A percentile compares a stretch with the other conserved stretches of the same genome.
phyloP scores from a whole-genome alignment of 2,888 invertebrate genomes.

The Drosophila kokeensis region DNA sequence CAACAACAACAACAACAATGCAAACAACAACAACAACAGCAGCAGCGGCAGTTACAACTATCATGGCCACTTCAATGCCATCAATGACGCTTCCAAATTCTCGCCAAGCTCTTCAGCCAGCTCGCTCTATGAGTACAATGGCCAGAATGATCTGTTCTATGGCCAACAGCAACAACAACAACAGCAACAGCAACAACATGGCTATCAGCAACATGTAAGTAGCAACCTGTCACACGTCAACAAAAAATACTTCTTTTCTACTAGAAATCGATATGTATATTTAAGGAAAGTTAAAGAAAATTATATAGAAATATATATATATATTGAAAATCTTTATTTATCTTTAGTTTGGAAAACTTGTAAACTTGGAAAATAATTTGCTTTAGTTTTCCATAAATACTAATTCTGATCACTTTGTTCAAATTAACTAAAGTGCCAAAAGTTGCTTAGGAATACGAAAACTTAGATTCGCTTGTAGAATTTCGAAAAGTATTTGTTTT shows the following conservation, averaged over 20 bases:
- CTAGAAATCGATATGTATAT: not conserved
- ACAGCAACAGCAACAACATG: constrained; percentile 65
- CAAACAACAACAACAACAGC: constrained; percentile 45
- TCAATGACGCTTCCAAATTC: constrained; percentile 70
- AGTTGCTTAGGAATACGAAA: too few relatives aligned
- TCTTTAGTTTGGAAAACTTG: too few relatives aligned
- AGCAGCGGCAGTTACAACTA: constrained; percentile 76
- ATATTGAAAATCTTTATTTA: not conserved
- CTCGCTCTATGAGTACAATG: constrained; percentile 84
- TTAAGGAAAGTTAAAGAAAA: not conserved
- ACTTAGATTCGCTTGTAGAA: not conserved
- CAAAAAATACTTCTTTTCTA: not conserved
- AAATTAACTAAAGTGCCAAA: too few relatives aligned
- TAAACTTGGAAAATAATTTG: too few relatives aligned
- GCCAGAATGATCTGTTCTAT: constrained; percentile 69
- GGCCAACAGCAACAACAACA: constrained; percentile 63
- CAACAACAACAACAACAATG: constrained; percentile 30
- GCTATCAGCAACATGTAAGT: constrained; percentile 82
- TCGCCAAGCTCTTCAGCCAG: constrained; percentile 80
- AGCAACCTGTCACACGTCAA: not conserved
- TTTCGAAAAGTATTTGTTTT: not conserved
- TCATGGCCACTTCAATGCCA: constrained; percentile 85
- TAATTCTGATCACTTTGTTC: not conserved
- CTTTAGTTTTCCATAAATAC: not conserved
- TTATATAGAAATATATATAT: not conserved